Conservation (phyloP, 2,888 invertebrate species). For the Amblyteles armatorius region DNA sequence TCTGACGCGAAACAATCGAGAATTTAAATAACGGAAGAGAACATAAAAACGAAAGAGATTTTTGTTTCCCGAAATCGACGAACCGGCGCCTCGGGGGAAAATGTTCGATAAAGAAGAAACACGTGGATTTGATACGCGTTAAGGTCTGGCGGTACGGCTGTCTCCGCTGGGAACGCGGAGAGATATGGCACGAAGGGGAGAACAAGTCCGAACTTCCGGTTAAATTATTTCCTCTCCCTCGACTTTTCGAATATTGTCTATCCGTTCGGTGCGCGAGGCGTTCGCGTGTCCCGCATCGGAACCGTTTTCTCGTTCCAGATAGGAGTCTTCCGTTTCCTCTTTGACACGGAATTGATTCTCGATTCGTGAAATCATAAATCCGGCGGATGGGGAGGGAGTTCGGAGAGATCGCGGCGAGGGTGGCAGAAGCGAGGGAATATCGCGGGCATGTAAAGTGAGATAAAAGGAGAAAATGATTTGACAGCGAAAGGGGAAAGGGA, state of each 20-base stretch:
- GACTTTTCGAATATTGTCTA: constrained; percentile 27
- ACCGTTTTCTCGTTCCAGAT: constrained; percentile 32
- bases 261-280: not conserved
- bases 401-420: constrained; percentile 39
- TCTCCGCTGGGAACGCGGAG: not conserved
- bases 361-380: constrained; percentile 65
- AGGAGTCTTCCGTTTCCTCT: constrained; percentile 36
- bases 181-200: not conserved
- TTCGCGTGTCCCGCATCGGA: not conserved
- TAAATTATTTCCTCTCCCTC: constrained; percentile 25
- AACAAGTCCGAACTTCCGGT: constrained; percentile 14
- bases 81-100: not conserved
- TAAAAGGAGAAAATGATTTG: constrained; percentile 13
- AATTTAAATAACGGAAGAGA: not conserved
- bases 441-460: constrained; percentile 36
- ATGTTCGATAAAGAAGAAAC: not conserved
- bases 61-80: not conserved
- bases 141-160: not conserved
- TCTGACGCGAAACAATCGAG: not conserved
- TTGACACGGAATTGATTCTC: constrained; percentile 52
- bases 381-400: not conserved
- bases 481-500: constrained; percentile 12
- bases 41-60: not conserved
- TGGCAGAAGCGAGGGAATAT: constrained; percentile 44
- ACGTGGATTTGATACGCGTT: not conserved